Percentiles rank a stretch among this genome's conserved stretches.
Conservation (phyloP, 2,797 vertebrate genomes). For the Acanthiza pusilla region DNA sequence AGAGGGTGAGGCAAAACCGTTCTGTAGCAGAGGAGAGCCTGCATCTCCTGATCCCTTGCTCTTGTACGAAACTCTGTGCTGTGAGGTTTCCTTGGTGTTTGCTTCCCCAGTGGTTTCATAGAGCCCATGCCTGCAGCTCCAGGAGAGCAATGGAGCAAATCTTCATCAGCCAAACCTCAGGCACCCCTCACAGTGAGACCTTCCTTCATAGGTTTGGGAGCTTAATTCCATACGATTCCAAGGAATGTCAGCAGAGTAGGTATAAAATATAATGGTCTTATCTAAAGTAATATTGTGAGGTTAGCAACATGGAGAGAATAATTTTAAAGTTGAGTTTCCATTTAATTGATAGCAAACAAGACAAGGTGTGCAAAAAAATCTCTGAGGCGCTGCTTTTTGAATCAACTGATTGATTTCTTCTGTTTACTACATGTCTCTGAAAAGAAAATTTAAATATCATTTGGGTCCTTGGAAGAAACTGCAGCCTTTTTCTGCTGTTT, state of each 20-base stretch:
- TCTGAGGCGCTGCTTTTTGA: not conserved
- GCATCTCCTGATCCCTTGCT: not conserved
- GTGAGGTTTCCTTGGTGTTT: accelerated
- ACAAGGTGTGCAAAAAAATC: not conserved
- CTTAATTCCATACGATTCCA: not conserved
- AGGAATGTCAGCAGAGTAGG: not conserved
- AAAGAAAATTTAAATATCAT: not conserved
- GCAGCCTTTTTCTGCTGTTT: conserved; percentile 1
- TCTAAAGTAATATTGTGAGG: not conserved
- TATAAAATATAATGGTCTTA: not conserved
- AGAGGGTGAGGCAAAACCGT: not conserved
- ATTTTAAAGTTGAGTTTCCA: not conserved
- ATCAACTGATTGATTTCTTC: not conserved
- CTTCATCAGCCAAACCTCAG: not conserved
- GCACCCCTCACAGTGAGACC: not conserved
- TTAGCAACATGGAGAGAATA: not conserved
- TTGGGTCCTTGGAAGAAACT: not conserved
- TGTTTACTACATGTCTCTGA: not conserved
- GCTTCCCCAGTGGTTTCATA: not conserved
- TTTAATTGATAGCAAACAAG: not conserved
- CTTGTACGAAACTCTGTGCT: not conserved
- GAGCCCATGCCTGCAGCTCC: not conserved
- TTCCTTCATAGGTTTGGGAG: not conserved
- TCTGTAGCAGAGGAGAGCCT: not conserved
- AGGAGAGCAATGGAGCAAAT: not conserved